These are phyloP conservation scores for Decapterus maruadsi DNA, from an alignment of 2,797 vertebrate genomes.

Conservation along the genomic window DNA sequence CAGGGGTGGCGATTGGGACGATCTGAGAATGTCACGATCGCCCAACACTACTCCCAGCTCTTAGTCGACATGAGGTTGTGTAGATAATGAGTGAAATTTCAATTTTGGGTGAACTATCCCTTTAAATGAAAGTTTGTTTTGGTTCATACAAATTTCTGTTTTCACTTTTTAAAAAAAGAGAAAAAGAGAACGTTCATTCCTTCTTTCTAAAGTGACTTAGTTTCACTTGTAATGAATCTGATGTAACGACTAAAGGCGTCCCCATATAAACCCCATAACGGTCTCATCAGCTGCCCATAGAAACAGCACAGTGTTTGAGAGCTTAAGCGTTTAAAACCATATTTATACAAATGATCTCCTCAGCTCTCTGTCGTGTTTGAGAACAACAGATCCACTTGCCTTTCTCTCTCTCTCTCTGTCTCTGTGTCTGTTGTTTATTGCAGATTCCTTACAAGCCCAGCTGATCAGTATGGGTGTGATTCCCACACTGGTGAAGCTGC, in stretches of 20 bases:
- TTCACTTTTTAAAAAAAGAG: not conserved
- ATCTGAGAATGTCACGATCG: no score
- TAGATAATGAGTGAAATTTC: no score
- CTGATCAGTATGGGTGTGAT: constrained; percentile 99
- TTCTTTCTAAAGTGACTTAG: not conserved
- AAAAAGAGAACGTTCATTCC: not conserved
- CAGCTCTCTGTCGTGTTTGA: no score
- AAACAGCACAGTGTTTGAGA: not conserved
- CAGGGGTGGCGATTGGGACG: no score
- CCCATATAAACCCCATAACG: not conserved
- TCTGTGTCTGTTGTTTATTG: constrained; percentile 32
- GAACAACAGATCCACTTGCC: no score
- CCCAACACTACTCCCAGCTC: no score
- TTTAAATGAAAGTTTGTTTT: not conserved
- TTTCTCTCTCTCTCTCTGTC: not conserved
- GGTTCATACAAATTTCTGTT: not conserved
- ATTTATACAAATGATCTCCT: not conserved
- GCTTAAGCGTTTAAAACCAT: not conserved
- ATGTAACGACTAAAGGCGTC: not conserved
- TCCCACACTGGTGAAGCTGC: constrained; percentile 96
- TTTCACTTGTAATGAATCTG: not conserved
- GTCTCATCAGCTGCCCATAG: not conserved
- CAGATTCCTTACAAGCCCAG: constrained; percentile 97
- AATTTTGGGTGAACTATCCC: no score
- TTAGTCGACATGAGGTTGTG: no score